Evolutionary conservation across 1,140 invertebrate species (phyloP), one percentile per base, ranked within the genome.

Genomic region (Bombus balteatus): DNA sequence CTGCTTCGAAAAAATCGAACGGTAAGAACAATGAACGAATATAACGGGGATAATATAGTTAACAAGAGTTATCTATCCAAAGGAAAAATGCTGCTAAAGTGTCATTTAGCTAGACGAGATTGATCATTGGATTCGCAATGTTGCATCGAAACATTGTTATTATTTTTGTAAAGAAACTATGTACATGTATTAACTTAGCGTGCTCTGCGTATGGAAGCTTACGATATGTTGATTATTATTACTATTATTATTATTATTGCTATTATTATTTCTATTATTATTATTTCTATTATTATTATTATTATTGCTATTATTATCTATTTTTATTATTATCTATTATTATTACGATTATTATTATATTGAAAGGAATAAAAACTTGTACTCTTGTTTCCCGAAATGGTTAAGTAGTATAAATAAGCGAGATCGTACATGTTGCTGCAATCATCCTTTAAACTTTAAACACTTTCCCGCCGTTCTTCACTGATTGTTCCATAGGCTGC

Each of bases 131-230:
- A 93, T 93, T 90, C 90, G 91, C 91, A 93, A 94, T 94, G 93
- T 94, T 93, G 87, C 86, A 88, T 89, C 85, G 85, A 91, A 92
- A 93, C 92, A 94, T 94, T 94, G 93, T 94, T 94, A 93, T 94
- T 95, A 94, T 94, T 95, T 94, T 95, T 94, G 92, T 94, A 94
- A 94, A 94, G 89, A 94, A 92, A 93, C 88, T 91, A 92, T 94
- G 91, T 93, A 94, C 87, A 94, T 92, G 93, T 94, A 93, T 91
- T 94, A 94, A 92, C 88, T 92, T 93, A 93, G 92, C 91, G 91
- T 92, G 91, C 90, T 94, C 91, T 94, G 92, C 91, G 90, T 91
- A 91, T 92, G 91, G 88, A 94, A 94, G 92, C 93, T 93, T 94
- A 93, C 73, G 87, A 78, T 94, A 94, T 94, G 92, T 94, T 94